phyloP scores from a whole-genome alignment of 2,797 vertebrate species.

The Acanthopagrus latus region DNA sequence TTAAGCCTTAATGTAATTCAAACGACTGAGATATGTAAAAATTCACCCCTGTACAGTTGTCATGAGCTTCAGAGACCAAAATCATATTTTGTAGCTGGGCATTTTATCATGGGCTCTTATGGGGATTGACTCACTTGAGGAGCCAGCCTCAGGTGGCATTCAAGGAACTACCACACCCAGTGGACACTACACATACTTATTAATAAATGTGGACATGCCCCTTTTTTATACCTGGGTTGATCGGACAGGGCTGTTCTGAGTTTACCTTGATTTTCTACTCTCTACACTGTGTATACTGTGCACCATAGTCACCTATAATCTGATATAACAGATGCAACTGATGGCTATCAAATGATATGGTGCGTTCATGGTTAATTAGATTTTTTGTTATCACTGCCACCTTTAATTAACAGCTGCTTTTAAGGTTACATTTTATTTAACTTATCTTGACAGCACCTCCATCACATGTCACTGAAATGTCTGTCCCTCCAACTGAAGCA shows the following conservation, averaged over 20 bases:
- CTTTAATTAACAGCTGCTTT: constrained; percentile 33
- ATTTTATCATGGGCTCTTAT: no score
- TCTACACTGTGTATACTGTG: background rate
- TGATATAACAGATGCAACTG: constrained; percentile 1
- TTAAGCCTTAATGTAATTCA: no score
- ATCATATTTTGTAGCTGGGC: no score
- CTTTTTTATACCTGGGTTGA: background rate
- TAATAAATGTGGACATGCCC: background rate
- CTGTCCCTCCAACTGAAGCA: background rate
- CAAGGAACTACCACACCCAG: background rate
- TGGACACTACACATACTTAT: no score
- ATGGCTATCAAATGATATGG: constrained; percentile 26
- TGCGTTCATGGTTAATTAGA: constrained; percentile 14
- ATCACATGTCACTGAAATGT: constrained; percentile 7
- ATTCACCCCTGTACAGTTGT: no score
- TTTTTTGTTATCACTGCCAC: constrained; percentile 1
- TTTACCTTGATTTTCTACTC: background rate
- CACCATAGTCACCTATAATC: constrained; percentile 1
- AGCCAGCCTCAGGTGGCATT: no score
- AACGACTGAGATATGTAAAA: no score
- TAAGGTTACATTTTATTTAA: constrained; percentile 25
- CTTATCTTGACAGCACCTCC: constrained; percentile 2
- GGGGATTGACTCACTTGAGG: no score
- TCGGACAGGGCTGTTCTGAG: no score
- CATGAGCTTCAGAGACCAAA: no score